phyloP scores from a whole-genome alignment of 2,888 invertebrate genomes.

The Lordiphosa andalusiaca region DNA sequence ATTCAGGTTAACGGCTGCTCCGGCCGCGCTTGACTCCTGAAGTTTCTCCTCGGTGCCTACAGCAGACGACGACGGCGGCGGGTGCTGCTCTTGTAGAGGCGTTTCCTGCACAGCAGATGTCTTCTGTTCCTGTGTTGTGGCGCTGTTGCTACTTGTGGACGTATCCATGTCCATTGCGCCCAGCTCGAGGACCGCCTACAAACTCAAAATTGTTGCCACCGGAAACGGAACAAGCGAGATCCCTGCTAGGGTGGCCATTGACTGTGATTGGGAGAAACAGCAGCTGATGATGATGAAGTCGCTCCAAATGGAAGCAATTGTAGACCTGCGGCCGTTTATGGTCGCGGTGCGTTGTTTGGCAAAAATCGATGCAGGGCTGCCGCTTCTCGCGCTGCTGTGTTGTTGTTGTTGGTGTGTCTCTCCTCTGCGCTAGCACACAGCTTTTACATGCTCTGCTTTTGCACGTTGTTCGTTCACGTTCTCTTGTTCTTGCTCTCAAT shows the following conservation, averaged over 20 bases:
- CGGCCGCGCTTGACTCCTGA: no score
- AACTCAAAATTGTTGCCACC: slow-evolving; percentile 2
- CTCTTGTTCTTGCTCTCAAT: slow-evolving; percentile 5
- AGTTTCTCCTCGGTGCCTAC: no score
- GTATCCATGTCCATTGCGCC: slow-evolving; percentile 44
- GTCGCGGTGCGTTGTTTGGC: slow-evolving; percentile 4
- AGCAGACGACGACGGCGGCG: not conserved
- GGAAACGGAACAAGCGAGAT: slow-evolving; percentile 7
- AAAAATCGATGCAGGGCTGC: slow-evolving; percentile 12
- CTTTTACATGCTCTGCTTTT: slow-evolving; percentile 16
- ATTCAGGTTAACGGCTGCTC: no score
- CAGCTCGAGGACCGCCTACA: slow-evolving; percentile 9
- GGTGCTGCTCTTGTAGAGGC: no score
- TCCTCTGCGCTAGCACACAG: slow-evolving; percentile 7
- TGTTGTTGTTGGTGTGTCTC: slow-evolving; percentile 32
- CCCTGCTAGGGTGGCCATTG: slow-evolving; percentile 26
- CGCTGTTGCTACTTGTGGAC: slow-evolving; percentile 21
- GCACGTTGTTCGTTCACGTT: slow-evolving; percentile 1
- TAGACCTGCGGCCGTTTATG: slow-evolving; percentile 3
- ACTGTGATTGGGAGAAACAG: slow-evolving; percentile 1
- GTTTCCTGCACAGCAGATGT: no score
- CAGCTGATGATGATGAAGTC: not conserved
- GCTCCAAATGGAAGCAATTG: not conserved
- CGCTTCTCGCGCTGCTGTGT: slow-evolving; percentile 19
- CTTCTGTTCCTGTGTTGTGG: not conserved